Evolutionary conservation across 2,113 vertebrate genomes (phyloP).

Genomic region (Rattus norvegicus): GRCr8 NC_086029.1:34084501-34085000

Average conservation of each 20-base stretch:
- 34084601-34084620: background rate
- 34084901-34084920: background rate
- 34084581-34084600: background rate
- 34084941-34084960: background rate
- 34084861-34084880: background rate
- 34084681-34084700: background rate
- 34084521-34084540: background rate
- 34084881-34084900: background rate
- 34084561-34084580: background rate
- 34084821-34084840: background rate
- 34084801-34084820: background rate
- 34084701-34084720: background rate
- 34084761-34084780: background rate
- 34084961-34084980: background rate
- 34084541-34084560: background rate
- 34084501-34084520: background rate
- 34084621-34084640: background rate
- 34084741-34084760: background rate
- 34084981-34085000: background rate
- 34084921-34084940: background rate
- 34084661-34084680: background rate
- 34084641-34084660: background rate
- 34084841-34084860: background rate
- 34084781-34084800: background rate
- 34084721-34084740: background rate